Conservation (phyloP, 1,140 invertebrate genomes). For the Drosophila lacteicornis region DNA sequence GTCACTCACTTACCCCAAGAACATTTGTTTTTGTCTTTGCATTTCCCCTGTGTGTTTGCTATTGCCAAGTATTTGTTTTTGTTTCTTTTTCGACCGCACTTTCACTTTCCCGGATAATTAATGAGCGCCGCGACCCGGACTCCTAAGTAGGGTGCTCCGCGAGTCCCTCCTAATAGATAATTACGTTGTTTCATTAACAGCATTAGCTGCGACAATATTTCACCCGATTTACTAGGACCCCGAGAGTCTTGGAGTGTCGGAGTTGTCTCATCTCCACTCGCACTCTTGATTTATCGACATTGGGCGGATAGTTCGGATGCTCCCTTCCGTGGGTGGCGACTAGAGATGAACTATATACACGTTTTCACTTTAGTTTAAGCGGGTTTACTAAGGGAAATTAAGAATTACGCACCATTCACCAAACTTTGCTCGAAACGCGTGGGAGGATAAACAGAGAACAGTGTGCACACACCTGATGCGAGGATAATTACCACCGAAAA, state of each 20-base stretch:
- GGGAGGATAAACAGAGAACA: background rate
- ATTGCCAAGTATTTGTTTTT: conserved; percentile 18
- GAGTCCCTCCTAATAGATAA: conserved; percentile 69
- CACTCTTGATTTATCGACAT: conserved; percentile 74
- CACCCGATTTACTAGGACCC: conserved; percentile 45
- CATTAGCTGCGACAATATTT: conserved; percentile 81
- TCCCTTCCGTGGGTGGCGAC: conserved; percentile 64
- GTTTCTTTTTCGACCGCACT: conserved; percentile 29
- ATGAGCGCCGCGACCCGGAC: conserved; percentile 58
- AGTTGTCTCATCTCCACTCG: conserved; percentile 29
- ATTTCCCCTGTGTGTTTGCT: conserved; percentile 17
- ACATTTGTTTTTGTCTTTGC: conserved; percentile 65
- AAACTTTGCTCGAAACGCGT: background rate
- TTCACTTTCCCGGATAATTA: conserved; percentile 69
- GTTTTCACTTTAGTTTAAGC: background rate
- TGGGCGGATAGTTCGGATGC: conserved; percentile 66
- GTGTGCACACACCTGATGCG: background rate
- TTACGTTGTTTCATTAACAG: conserved; percentile 82
- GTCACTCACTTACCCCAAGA: conserved; percentile 57
- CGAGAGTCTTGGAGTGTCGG: conserved; percentile 53
- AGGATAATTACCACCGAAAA: background rate
- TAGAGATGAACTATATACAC: conserved; percentile 40
- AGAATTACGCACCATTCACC: background rate
- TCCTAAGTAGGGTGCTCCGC: conserved; percentile 69
- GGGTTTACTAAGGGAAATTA: background rate